Evolutionary conservation across 2,113 vertebrate genomes (phyloP), one percentile per base, ranked within the genome.

Genomic region (Sinocyclocheilus anshuiensis): DNA sequence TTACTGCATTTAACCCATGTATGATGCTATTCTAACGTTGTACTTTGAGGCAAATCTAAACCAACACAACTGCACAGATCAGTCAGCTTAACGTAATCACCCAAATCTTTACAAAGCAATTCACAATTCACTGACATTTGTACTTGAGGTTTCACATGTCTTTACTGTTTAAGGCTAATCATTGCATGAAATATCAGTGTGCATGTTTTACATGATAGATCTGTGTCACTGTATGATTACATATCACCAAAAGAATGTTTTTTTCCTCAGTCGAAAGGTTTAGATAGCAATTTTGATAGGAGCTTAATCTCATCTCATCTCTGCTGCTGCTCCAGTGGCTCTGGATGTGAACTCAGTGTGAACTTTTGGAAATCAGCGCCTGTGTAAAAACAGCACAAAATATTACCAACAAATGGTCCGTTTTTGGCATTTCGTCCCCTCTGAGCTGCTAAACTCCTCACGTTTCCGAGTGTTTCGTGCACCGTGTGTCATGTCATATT

Each of bases 361-460:
- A 45, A 74, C 36, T 74, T 74, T 4, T 74, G 39, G 71, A 74
- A 18, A 45, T 74, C 71, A n/a, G 71, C 0, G 2, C 36, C 71
- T 74, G 71, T 42, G 71, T 42, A n/a, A 42, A 74, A 74, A 67
- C 9, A 42, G 36, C 69, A 72, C 16, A 72, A 72, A 72, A 74
- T 5, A 74, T 45, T 10, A n/a, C 10, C 45, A 45, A 11, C 2
- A 48, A 12, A 48, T 48, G 11, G 45, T 48, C 45, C 0, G 11
- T 12, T 48, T 48, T 48, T 48, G 45, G 2, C 45, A 48, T 48
- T 48, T 48, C 10, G 2, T 48, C 45, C 45, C 45, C 45, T 48
- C 45, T 48, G 45, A 45, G 61, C 53, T 15, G 63, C 63, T 67
- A 18, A 67, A 67, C 16, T 67, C 1, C 2, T 69, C 6, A 8